Evolutionary conservation across 1,140 invertebrate genomes (phyloP), one percentile per base, ranked within the genome.

Genomic region (Diorhabda carinulata): DNA sequence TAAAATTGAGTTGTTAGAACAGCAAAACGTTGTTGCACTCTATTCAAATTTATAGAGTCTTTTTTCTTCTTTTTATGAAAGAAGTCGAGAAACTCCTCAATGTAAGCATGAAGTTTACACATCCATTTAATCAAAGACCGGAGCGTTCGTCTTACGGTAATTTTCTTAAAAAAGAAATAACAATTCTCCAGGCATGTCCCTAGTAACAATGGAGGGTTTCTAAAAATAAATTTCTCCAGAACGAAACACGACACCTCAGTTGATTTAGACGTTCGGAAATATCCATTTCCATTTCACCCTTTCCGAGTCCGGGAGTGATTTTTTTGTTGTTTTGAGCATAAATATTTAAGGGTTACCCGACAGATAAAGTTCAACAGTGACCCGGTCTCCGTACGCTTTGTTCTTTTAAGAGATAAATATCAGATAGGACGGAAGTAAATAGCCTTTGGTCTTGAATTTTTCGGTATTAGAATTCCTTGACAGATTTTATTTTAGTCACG

Each of bases 331-430:
- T 52, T 52, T 43, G 41, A n/a, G 43, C 43, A 62, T 62, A 44
- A 62, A 62, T 62, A 62, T 62, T 62, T 62, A 43, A 62, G 43
- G 61, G 10, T 10, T 41, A 8, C 61, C 43, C 43, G 61, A 62
- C 61, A 62, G 61, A 62, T 62, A 62, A 43, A 62, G 43, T 62
- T 62, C 61, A 43, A 43, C 8, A 41, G 41, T 62, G 61, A 62
- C 43, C 43, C 41, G 43, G 43, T 52, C 47, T 6, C n/a, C 6
- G 43, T 43, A 42, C 10, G 41, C 41, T 43, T 62, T 62, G 25
- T 25, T 62, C 41, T 62, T 52, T 10, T 62, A 41, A n/a, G 43
- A 25, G 10, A 43, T 62, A 10, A 62, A 10, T 62, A 47, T 52
- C 47, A 52, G 47, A 52, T 52, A 52, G 47, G 47, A 52, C 6